Conservation (phyloP, 2,888 invertebrate species). For the Podabrus alpinus region DNA sequence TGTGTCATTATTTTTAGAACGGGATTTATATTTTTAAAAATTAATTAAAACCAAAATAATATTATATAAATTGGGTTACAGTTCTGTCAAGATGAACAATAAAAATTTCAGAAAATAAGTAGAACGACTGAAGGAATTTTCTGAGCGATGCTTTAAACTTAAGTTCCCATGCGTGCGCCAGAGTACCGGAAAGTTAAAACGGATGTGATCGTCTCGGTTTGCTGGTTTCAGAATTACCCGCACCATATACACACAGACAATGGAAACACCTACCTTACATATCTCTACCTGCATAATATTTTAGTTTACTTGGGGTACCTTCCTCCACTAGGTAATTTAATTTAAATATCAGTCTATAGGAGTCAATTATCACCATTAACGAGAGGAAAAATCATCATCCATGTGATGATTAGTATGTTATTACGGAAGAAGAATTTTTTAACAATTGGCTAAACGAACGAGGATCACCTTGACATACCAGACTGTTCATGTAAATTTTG, state of each 20-base stretch:
- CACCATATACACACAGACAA: conserved; percentile 29
- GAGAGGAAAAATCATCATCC: not conserved
- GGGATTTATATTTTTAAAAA: not conserved
- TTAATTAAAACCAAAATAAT: not conserved
- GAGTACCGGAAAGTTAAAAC: conserved; percentile 48
- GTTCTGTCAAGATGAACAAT: not conserved
- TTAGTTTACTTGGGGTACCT: not conserved
- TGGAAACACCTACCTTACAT: conserved; percentile 30
- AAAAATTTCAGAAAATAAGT: not conserved
- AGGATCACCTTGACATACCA: not conserved
- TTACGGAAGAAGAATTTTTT: not conserved
- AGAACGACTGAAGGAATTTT: not conserved
- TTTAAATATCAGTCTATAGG: not conserved
- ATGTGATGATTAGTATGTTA: not conserved
- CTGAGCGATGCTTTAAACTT: not conserved
- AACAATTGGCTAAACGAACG: not conserved
- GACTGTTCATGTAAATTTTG: not conserved
- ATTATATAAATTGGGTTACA: not conserved
- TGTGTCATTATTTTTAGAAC: not conserved
- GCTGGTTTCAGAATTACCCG: conserved; percentile 37
- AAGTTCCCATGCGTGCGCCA: conserved; percentile 38
- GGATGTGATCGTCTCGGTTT: conserved; percentile 50
- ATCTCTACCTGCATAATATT: conserved; percentile 19
- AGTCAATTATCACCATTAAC: not conserved
- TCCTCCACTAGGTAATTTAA: not conserved